Conservation (phyloP, 2,113 vertebrate species). For the Bujurquina vittata region DNA sequence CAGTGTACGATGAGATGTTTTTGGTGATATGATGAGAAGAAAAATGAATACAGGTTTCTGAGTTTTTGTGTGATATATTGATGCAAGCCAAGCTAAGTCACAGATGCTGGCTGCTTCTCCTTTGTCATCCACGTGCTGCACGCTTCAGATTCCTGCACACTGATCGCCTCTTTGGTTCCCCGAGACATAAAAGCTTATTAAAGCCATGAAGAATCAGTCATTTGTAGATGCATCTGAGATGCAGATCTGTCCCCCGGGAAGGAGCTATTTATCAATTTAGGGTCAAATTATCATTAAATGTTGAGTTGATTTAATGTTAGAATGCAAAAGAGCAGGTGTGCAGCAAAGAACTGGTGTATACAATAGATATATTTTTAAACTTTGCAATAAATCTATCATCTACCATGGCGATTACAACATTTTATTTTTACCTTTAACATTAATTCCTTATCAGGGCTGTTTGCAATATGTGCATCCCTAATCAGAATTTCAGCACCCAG, state of each 20-base stretch:
- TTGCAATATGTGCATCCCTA: background rate
- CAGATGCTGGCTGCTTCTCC: background rate
- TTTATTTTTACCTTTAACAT: too few species aligned
- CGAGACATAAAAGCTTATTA: background rate
- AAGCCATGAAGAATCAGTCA: background rate
- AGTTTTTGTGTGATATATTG: slow-evolving; percentile 4
- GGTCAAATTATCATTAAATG: background rate
- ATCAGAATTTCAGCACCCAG: background rate
- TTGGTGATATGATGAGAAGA: background rate
- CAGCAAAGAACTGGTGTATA: background rate
- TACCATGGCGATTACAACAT: too few species aligned
- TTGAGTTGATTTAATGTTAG: background rate
- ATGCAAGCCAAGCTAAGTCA: background rate
- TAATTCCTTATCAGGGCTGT: too few species aligned
- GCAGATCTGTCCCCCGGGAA: background rate
- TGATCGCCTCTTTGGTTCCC: background rate
- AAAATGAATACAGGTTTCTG: background rate
- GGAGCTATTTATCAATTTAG: background rate
- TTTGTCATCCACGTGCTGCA: background rate
- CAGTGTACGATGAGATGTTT: background rate
- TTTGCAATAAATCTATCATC: background rate
- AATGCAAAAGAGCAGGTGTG: background rate
- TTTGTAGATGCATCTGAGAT: background rate
- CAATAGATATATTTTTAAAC: background rate
- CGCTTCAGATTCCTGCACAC: slow-evolving; percentile 7